These are phyloP conservation scores for Bubo blakistoni DNA, from an alignment of 2,113 vertebrate species.

Conservation along the genomic window DNA sequence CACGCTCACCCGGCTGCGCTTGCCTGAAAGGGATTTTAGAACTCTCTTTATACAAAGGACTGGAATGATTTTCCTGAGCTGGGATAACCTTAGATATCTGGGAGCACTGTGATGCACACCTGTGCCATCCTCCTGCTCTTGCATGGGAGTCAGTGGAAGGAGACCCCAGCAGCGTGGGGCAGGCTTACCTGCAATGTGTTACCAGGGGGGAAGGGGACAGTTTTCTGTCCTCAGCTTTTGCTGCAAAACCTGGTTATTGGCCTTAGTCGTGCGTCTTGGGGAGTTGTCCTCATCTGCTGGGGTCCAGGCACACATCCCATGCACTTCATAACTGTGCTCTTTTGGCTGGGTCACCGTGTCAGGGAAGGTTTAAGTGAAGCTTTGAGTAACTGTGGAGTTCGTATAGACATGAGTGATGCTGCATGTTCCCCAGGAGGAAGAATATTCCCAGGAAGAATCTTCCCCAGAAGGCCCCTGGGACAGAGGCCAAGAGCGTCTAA, in stretches of 20 bases:
- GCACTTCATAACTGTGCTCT: background rate
- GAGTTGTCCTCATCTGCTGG: background rate
- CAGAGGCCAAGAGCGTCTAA: background rate
- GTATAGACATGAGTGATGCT: background rate
- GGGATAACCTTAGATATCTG: background rate
- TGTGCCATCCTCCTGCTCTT: background rate
- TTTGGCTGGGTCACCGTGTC: background rate
- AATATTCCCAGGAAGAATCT: background rate
- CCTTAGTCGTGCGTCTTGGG: background rate
- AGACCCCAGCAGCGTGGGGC: background rate
- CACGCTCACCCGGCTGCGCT: background rate
- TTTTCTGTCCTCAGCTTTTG: background rate
- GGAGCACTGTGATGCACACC: background rate
- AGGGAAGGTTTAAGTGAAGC: background rate
- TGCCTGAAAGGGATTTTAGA: background rate
- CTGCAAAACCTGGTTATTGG: background rate
- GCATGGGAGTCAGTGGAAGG: background rate
- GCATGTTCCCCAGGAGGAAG: background rate
- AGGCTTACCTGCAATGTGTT: background rate
- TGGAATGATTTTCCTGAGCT: background rate
- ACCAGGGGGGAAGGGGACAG: fast-evolving
- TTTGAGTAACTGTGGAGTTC: background rate
- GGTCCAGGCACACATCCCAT: background rate
- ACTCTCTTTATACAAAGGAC: fast-evolving
- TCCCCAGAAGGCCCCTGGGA: constrained; percentile 17